Evolutionary conservation across 2,113 vertebrate genomes (phyloP).

Genomic region (Passer domesticus): DNA sequence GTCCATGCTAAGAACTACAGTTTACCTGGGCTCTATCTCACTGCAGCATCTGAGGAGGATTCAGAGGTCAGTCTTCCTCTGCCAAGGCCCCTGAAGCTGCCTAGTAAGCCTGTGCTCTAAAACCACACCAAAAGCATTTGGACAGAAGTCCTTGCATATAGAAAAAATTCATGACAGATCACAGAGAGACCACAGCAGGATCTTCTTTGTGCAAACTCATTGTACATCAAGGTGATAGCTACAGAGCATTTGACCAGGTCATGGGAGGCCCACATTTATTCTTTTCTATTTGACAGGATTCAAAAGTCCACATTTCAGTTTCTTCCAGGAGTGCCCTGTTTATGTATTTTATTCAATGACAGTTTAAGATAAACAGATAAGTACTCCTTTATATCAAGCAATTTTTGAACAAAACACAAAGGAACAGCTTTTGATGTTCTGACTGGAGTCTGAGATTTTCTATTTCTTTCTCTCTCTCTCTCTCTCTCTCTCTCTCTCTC

Average conservation of each 20-base stretch:
- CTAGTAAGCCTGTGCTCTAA: background rate
- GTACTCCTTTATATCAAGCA: background rate
- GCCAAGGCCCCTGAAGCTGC: background rate
- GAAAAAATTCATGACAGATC: background rate
- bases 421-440: background rate
- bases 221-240: background rate
- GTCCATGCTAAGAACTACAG: background rate
- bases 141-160: background rate
- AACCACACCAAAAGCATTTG: background rate
- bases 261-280: fast-evolving
- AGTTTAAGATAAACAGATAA: background rate
- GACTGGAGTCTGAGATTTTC: background rate
- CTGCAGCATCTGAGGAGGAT: background rate
- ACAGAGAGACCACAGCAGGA: background rate
- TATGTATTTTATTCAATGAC: background rate
- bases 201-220: background rate
- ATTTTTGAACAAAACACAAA: background rate
- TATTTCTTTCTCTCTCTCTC: background rate
- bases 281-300: background rate
- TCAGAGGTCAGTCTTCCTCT: background rate
- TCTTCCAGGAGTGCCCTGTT: background rate
- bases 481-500: background rate
- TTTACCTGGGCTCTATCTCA: background rate
- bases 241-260: background rate
- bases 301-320: background rate